Percentiles rank a stretch among this genome's conserved stretches.
These are phyloP conservation scores for Cottoperca gobio DNA, from an alignment of 2,797 vertebrate species.

Conservation along the genomic window DNA sequence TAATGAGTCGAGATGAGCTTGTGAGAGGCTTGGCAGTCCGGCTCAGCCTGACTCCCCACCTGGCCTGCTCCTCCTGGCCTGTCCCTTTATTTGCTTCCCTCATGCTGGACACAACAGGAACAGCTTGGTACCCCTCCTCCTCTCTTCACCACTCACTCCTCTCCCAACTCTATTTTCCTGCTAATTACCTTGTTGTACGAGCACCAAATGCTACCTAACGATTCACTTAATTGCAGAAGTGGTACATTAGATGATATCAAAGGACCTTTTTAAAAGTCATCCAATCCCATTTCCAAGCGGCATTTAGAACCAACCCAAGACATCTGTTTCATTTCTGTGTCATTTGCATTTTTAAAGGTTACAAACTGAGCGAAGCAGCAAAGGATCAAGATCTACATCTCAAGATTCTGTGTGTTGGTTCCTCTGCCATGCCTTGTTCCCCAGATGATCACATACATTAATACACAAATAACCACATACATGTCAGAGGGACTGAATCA, in stretches of 20 bases:
- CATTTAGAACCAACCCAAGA: conserved; percentile 75
- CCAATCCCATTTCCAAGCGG: conserved; percentile 69
- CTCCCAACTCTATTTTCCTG: conserved; percentile 75
- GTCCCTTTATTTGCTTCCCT: conserved; percentile 76
- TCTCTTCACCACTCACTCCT: conserved; percentile 67
- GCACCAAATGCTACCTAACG: conserved; percentile 81
- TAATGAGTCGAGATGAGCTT: conserved; percentile 76
- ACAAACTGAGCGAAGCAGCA: conserved; percentile 53
- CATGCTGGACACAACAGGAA: conserved; percentile 78
- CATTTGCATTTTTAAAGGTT: conserved; percentile 86
- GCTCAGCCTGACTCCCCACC: conserved; percentile 78
- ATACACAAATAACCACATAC: conserved; percentile 31
- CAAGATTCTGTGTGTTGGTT: conserved; percentile 36
- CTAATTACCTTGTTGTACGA: conserved; percentile 84
- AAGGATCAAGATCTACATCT: conserved; percentile 35
- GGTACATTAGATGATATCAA: conserved; percentile 79
- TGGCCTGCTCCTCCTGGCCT: conserved; percentile 69
- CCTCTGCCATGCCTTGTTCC: conserved; percentile 15
- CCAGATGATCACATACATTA: conserved; percentile 9
- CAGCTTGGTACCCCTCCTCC: conserved; percentile 79
- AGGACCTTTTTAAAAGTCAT: conserved; percentile 83
- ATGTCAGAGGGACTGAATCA: conserved; percentile 46
- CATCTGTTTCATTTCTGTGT: conserved; percentile 77
- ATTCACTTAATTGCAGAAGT: conserved; percentile 84
- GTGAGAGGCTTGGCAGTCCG: conserved; percentile 63